Evolutionary conservation across 2,888 invertebrate genomes (phyloP).

Genomic region (Drosophila mulleri): DNA sequence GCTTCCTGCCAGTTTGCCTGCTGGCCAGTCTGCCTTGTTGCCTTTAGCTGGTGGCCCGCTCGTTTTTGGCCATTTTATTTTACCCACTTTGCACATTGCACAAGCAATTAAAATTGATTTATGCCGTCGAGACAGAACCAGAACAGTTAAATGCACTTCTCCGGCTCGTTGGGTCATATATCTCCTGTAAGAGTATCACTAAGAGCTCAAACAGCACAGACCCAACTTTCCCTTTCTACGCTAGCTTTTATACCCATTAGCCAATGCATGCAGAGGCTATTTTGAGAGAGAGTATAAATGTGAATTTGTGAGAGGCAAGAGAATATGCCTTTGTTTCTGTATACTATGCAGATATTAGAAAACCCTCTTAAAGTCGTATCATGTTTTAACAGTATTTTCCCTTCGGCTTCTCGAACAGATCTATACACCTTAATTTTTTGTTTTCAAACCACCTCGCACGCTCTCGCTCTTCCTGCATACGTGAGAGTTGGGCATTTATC

Average conservation of each 20-base stretch:
- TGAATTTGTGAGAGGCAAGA: not conserved
- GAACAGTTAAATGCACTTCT: conserved; percentile 75
- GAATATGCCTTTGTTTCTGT: not conserved
- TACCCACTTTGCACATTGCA: conserved; percentile 68
- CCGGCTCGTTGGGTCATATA: conserved; percentile 50
- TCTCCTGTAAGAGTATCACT: conserved; percentile 39
- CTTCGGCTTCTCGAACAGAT: not conserved
- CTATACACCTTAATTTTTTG: not conserved
- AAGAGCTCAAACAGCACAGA: conserved; percentile 11
- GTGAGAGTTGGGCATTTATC: conserved; percentile 51
- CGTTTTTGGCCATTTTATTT: conserved; percentile 53
- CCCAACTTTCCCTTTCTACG: conserved; percentile 46
- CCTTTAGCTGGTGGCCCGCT: conserved; percentile 5
- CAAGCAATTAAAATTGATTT: conserved; percentile 80
- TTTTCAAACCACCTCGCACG: conserved; percentile 4
- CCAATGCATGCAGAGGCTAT: not conserved
- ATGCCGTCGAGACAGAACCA: conserved; percentile 72
- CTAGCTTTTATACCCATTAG: not conserved
- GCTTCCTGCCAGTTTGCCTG: conserved; percentile 15
- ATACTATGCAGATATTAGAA: too few relatives aligned
- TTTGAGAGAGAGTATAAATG: not conserved
- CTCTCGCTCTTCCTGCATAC: conserved; percentile 9
- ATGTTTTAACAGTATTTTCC: conserved; percentile 9
- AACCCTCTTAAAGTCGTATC: not conserved
- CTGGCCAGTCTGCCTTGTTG: conserved; percentile 11